Percentiles rank a stretch among this genome's conserved stretches.
These are phyloP conservation scores for Podabrus alpinus DNA, from an alignment of 2,888 invertebrate genomes.

Conservation along the genomic window DNA sequence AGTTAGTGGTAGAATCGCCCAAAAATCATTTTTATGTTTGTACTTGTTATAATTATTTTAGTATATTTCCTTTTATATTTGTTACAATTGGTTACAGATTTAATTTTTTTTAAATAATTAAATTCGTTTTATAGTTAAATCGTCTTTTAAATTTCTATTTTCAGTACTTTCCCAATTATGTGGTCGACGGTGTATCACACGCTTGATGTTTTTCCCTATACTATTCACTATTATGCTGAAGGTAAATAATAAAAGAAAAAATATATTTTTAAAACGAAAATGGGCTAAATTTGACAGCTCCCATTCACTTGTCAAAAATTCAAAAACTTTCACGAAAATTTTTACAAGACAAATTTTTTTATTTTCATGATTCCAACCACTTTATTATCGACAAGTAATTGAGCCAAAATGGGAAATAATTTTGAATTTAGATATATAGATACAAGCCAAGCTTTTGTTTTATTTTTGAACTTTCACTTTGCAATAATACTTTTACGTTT, in stretches of 20 bases:
- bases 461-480: neutral
- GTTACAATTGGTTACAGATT: conserved; percentile 1
- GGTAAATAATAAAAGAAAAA: neutral
- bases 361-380: too few relatives aligned
- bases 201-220: neutral
- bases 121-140: neutral
- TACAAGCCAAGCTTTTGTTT: neutral
- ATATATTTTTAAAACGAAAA: neutral
- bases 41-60: conserved; percentile 1
- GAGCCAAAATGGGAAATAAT: too few relatives aligned
- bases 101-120: neutral
- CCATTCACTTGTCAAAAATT: neutral
- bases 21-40: neutral
- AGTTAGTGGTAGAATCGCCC: too few relatives aligned
- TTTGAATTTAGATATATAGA: neutral
- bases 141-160: neutral
- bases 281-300: neutral
- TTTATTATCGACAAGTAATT: too few relatives aligned
- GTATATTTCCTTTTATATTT: neutral
- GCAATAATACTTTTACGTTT: neutral
- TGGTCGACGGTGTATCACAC: neutral
- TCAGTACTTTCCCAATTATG: neutral
- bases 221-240: neutral
- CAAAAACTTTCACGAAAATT: neutral
- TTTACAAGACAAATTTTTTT: too few relatives aligned